Percentiles rank a stretch among this genome's conserved stretches.
Conservation (phyloP, 2,113 vertebrate genomes). For the Hemibagrus wyckioides region DNA sequence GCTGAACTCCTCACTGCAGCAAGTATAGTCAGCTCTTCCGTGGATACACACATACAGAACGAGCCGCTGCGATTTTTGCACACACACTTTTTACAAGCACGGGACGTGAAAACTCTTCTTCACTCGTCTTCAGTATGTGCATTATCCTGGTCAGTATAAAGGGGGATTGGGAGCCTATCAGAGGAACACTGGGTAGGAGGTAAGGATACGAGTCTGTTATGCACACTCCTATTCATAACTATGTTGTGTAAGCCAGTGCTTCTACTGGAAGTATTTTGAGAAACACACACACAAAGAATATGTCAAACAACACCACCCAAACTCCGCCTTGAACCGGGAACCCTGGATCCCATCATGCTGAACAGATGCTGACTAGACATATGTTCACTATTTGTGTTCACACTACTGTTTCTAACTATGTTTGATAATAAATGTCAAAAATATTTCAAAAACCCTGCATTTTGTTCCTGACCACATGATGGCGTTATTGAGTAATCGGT, state of each 20-base stretch:
- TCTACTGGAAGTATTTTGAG: background rate
- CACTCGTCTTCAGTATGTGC: background rate
- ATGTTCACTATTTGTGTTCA: background rate
- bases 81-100: background rate
- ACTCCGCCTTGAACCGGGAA: background rate
- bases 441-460: slow-evolving; percentile 12
- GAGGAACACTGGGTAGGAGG: background rate
- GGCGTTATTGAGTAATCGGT: slow-evolving; percentile 52
- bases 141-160: background rate
- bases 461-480: slow-evolving; percentile 55
- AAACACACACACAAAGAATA: background rate
- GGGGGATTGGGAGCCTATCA: background rate
- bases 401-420: slow-evolving; percentile 6
- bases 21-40: background rate
- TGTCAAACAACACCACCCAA: background rate
- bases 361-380: background rate
- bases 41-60: background rate
- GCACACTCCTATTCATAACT: background rate
- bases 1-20: background rate
- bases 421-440: background rate
- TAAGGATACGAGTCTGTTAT: background rate
- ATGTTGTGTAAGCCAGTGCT: background rate
- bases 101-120: background rate
- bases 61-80: background rate
- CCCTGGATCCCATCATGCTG: background rate